Evolutionary conservation across 1,140 invertebrate species (phyloP), one percentile per base, ranked within the genome.

Genomic region (Colletes latitarsis): DNA sequence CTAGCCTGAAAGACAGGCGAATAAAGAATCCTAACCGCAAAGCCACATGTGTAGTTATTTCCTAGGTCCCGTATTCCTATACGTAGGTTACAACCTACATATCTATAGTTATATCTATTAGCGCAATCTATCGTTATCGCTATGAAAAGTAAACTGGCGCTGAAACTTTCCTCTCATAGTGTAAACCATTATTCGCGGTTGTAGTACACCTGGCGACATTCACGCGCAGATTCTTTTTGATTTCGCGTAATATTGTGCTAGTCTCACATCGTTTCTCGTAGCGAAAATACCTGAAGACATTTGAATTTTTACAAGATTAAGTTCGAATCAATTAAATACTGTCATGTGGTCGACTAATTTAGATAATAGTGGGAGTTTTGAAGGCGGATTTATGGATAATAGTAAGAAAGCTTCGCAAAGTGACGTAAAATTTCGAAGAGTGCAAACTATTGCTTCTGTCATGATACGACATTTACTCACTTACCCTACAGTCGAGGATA

Each of bases 301-400:
- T 30, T n/a, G 19, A 8, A 19, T n/a, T 39, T n/a, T 46, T 3
- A 41, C 14, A 15, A 70, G 14, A n/a, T 30, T 77, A 6, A 39
- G 3, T 21, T n/a, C 0, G 6, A 21, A n/a, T 63, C 14, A 53
- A 62, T 70, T 71, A 17, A 63, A 60, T 17, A 41, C n/a, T 10
- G 19, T 5, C 12, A 89, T 89, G 88, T 89, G 88, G 88, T n/a
- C 70, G 69, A 41, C 74, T 10, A 82, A 88, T 77, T 87, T 90
- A 58, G 83, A 90, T 57, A 86, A 72, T 49, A 81, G 83, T 10
- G 72, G 63, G 57, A 60, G 66, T 55, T 8, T 57, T 17, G 82
- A 81, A 14, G 90, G 89, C 3, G 90, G 90, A 62, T 92, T 90
- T 77, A 64, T 90, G 77, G 80, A 92, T 39, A 86, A 88, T 0